Conservation (phyloP, 2,113 vertebrate genomes). For the Theristicus caerulescens region DNA sequence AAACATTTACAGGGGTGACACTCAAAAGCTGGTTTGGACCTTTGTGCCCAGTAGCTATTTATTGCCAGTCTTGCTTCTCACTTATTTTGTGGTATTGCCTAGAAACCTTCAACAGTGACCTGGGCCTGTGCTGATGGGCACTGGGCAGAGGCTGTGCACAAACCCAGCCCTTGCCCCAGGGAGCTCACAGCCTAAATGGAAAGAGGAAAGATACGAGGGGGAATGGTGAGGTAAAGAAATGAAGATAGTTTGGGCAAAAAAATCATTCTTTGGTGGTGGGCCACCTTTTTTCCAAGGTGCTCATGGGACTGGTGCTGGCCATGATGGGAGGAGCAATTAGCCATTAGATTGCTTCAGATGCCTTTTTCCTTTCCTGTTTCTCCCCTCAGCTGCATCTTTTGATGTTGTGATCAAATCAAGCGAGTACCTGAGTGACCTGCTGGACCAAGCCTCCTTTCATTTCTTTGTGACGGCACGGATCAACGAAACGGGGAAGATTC, state of each 20-base stretch:
- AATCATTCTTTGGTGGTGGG: fast-evolving
- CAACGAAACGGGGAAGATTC: conserved; percentile 80
- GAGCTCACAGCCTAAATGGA: background rate
- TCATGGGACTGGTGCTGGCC: background rate
- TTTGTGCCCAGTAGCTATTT: background rate
- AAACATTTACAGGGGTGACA: background rate
- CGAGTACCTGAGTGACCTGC: conserved; percentile 83
- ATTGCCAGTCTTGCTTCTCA: background rate
- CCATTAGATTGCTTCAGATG: background rate
- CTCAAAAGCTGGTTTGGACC: background rate
- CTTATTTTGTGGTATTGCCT: background rate
- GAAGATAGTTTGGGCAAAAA: background rate
- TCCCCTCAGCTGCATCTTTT: conserved; percentile 75
- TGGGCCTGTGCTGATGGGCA: background rate
- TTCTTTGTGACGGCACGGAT: conserved; percentile 89
- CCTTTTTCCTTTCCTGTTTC: background rate
- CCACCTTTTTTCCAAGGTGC: background rate
- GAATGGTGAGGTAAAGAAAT: background rate
- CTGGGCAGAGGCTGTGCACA: background rate
- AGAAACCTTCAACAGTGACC: background rate
- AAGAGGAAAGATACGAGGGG: background rate
- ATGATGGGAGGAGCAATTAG: background rate
- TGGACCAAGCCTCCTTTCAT: conserved; percentile 91
- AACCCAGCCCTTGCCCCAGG: background rate
- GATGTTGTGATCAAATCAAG: conserved; percentile 72